These are phyloP conservation scores for Smittia sp. DNA, from an alignment of 2,888 invertebrate species.

Conservation along the genomic window DNA sequence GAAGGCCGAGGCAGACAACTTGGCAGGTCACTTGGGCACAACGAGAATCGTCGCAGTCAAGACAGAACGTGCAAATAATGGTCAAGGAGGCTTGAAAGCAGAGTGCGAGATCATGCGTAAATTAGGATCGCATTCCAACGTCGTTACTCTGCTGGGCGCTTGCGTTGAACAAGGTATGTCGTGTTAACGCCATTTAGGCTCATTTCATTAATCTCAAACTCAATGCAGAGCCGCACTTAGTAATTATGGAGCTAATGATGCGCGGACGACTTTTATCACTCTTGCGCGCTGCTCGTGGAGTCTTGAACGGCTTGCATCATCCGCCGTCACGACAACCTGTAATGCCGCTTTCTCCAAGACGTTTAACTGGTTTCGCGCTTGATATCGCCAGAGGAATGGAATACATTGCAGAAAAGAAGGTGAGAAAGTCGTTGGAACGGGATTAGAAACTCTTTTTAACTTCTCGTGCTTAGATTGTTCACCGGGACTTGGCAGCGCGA, in stretches of 20 bases:
- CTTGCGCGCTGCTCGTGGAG: conserved; percentile 60
- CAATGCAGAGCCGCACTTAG: conserved; percentile 68
- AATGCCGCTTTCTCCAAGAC: conserved; percentile 55
- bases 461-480: conserved; percentile 61
- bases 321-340: conserved; percentile 17
- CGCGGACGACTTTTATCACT: conserved; percentile 76
- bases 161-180: conserved; percentile 73
- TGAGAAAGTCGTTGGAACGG: conserved; percentile 50
- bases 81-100: conserved; percentile 72
- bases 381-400: conserved; percentile 85
- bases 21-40: conserved; percentile 71
- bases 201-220: background rate
- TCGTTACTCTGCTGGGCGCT: conserved; percentile 76
- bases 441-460: background rate
- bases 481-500: conserved; percentile 79
- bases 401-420: conserved; percentile 75
- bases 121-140: conserved; percentile 77
- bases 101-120: conserved; percentile 82
- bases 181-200: background rate
- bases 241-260: conserved; percentile 85
- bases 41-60: conserved; percentile 83
- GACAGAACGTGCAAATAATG: conserved; percentile 74
- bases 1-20: conserved; percentile 80
- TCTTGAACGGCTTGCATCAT: conserved; percentile 53
- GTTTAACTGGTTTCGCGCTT: conserved; percentile 75